Evolutionary conservation across 2,797 vertebrate species (phyloP).

Genomic region (Cuniculus paca): DNA sequence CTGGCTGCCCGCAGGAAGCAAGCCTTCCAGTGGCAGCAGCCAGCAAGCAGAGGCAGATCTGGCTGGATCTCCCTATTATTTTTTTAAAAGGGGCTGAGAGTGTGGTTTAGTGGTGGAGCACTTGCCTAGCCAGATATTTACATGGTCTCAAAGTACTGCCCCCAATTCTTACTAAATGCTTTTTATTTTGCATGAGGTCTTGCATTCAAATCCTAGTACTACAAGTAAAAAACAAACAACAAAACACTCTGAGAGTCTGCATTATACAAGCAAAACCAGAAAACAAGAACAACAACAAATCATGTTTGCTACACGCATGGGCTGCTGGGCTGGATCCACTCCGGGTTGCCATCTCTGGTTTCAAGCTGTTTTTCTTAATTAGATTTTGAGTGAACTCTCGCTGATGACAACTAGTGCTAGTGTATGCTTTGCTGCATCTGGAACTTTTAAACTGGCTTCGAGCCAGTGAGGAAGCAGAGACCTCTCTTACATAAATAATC

Average conservation of each 20-base stretch:
- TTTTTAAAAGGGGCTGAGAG: no score
- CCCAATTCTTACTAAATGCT: not conserved
- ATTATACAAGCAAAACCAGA: not conserved
- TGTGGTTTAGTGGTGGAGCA: not conserved
- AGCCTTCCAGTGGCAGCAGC: no score
- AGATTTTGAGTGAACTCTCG: not conserved
- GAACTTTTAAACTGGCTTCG: conserved; percentile 49
- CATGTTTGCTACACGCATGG: not conserved
- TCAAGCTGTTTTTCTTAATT: not conserved
- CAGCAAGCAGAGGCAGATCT: no score
- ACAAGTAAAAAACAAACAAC: not conserved
- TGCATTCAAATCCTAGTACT: not conserved
- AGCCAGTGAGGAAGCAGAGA: not conserved
- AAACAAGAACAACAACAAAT: not conserved
- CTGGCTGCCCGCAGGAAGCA: no score
- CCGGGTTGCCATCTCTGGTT: not conserved
- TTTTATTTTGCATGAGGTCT: not conserved
- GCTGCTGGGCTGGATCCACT: not conserved
- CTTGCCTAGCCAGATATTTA: not conserved
- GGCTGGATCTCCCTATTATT: no score
- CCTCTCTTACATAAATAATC: conserved; percentile 37
- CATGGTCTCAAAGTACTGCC: not conserved
- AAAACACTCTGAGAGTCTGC: not conserved
- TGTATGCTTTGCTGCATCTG: not conserved
- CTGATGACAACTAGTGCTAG: not conserved